Base-by-base conservation (phyloP, 2,888 invertebrate genomes). In the Myopa tessellatipennis region DNA sequence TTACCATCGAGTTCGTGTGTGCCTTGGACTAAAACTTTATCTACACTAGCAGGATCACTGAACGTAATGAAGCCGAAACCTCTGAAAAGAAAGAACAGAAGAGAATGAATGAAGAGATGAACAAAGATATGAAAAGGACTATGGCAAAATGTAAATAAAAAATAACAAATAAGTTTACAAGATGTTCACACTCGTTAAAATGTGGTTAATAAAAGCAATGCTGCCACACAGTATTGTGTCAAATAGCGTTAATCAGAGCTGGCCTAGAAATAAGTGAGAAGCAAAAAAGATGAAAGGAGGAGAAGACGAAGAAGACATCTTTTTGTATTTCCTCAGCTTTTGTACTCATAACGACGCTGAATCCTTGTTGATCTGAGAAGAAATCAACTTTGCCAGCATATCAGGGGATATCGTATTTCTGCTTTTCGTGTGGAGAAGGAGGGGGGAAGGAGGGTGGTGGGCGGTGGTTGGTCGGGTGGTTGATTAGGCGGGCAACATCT, bases 61-160 rank as follows among this genome's bases (percentile, higher is more conserved):
- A 98, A 99, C 91, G 99, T 99, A 92, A 99, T 98, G 93, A 99
- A 99, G 89, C 99, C 99, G 91, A 99, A 99, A 89, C 99, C 99
- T 93, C 98, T 98, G 94, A 82, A 93, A 93, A 52, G 79, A 83
- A 69, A 82, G 26, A 74, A 79, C 7, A 8, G 45, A 45, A 45
- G 73, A 74, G 80, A 77, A 79, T 73, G 72, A 77, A 45, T 36
- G 26, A 65, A 75, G 79, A 76, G 73, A 76, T 74, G 74, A 76
- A 71, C 26, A 76, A 78, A 77, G 78, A 79, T 58, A 55, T 18
- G 38, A 10, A 8, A 68, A 14, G 10, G 26, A 61, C 5, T 26
- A 61, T 8, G 4, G n/a, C 26, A n/a, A 18, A 61, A 14, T 45
- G 26, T 26, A 26, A n/a, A n/a, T 26, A 18, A 10, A n/a, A 26